Conservation (phyloP, 2,888 invertebrate species). For the Oasisia sp. region DNA sequence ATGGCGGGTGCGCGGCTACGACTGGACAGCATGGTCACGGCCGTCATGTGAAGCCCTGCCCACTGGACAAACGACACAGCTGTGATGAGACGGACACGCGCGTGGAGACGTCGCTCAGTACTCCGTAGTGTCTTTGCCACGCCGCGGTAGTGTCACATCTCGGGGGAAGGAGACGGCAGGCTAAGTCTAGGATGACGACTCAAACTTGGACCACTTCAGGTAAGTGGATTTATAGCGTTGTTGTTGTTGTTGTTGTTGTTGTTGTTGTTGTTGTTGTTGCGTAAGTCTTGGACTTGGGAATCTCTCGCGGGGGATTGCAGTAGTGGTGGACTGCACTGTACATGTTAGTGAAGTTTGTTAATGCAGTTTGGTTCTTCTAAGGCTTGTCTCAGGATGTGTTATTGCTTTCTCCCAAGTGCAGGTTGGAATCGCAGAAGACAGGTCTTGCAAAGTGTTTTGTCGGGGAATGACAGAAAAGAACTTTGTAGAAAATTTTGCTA, state of each 20-base stretch:
- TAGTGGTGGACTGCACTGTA: too few relatives aligned
- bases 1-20: neutral
- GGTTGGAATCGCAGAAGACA: neutral
- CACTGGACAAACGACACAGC: neutral
- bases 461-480: neutral
- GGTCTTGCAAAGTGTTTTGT: neutral
- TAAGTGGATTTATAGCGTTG: neutral
- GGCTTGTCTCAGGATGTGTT: neutral
- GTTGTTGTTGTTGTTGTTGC: neutral
- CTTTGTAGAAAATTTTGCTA: neutral
- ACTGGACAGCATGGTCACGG: neutral
- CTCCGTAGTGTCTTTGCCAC: neutral
- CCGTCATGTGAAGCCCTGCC: constrained; percentile 1
- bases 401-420: neutral
- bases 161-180: neutral
- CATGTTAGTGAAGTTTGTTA: too few relatives aligned
- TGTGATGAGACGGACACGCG: neutral
- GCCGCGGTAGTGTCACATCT: neutral
- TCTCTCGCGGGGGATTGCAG: too few relatives aligned
- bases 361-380: neutral
- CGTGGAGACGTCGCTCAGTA: neutral
- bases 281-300: neutral
- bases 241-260: neutral
- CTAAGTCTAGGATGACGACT: neutral
- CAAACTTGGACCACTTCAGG: neutral